Evolutionary conservation across 2,797 vertebrate genomes (phyloP).

Genomic region (Poeciliopsis paucimaculata): DNA sequence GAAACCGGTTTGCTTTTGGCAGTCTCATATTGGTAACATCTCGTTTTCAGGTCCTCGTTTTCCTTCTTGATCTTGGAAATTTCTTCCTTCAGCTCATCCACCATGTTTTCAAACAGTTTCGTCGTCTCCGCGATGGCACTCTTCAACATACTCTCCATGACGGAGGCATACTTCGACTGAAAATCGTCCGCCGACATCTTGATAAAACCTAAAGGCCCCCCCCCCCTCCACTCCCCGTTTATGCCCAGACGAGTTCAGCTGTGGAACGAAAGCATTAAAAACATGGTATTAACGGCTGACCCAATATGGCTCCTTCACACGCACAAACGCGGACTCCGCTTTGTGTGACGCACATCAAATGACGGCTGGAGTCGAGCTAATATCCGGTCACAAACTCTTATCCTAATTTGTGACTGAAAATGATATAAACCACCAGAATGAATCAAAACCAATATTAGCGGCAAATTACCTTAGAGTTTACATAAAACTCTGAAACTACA

Average conservation of each 20-base stretch:
- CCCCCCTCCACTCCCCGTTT: background rate
- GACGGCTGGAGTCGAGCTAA: background rate
- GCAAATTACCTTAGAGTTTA: fast-evolving
- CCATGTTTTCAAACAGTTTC: constrained; percentile 79
- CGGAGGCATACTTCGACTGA: constrained; percentile 70
- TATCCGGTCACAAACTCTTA: constrained; percentile 14
- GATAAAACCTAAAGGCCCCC: background rate
- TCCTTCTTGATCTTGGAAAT: constrained; percentile 70
- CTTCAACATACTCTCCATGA: constrained; percentile 77
- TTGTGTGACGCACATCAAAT: constrained; percentile 56
- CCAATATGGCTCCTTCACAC: constrained; percentile 56
- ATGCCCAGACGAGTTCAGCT: background rate
- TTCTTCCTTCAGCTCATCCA: constrained; percentile 75
- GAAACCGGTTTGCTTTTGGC: background rate
- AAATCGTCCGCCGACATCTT: constrained; percentile 71
- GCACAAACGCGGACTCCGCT: constrained; percentile 1
- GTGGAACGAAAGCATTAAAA: background rate
- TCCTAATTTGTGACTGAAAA: background rate
- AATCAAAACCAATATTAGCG: fast-evolving
- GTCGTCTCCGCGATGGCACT: constrained; percentile 74
- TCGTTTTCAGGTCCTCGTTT: constrained; percentile 69
- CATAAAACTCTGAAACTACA: background rate
- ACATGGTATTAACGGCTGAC: background rate
- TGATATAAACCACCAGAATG: fast-evolving
- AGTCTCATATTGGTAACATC: constrained; percentile 50